phyloP scores from a whole-genome alignment of 35 echinoderm and acorn worm species.

The Heliocidaris erythrogramma region DNA sequence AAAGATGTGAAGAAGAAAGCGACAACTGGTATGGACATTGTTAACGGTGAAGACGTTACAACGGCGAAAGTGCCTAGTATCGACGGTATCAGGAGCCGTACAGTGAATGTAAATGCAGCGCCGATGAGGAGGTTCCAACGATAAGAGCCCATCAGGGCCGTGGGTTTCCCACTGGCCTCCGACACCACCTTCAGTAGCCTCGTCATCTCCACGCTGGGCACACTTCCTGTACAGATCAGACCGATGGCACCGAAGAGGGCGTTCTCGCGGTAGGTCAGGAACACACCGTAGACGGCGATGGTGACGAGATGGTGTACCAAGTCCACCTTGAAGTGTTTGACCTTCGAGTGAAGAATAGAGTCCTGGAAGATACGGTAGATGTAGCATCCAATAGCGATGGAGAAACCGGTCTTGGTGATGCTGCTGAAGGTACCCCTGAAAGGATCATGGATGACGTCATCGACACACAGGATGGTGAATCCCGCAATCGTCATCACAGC shows the following conservation, averaged over 20 bases:
- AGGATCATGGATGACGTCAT: constrained; percentile 27
- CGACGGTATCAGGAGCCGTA: not conserved
- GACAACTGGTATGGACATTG: constrained; percentile 34
- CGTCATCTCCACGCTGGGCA: constrained; percentile 49
- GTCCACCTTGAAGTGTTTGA: constrained; percentile 50
- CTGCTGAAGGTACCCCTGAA: constrained; percentile 38
- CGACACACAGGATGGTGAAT: constrained; percentile 45
- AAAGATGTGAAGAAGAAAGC: constrained; percentile 40
- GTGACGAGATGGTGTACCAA: constrained; percentile 62
- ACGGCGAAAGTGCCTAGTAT: not conserved
- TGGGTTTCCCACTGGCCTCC: constrained; percentile 16
- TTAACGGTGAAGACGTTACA: not conserved
- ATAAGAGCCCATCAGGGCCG: not conserved
- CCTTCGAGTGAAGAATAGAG: constrained; percentile 43
- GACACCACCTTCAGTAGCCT: constrained; percentile 40
- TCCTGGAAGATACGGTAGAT: constrained; percentile 61
- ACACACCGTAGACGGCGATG: constrained; percentile 54
- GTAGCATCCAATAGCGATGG: constrained; percentile 62
- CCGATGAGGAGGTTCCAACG: constrained; percentile 24
- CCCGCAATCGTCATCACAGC: constrained; percentile 24
- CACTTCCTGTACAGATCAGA: constrained; percentile 24
- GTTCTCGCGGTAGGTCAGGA: constrained; percentile 59
- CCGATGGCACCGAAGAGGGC: constrained; percentile 52
- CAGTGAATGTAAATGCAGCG: not conserved
- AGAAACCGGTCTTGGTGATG: constrained; percentile 23